Evolutionary conservation across 2,797 vertebrate genomes (phyloP), one percentile per base, ranked within the genome.

Genomic region (Pseudomugil tenellus): DNA sequence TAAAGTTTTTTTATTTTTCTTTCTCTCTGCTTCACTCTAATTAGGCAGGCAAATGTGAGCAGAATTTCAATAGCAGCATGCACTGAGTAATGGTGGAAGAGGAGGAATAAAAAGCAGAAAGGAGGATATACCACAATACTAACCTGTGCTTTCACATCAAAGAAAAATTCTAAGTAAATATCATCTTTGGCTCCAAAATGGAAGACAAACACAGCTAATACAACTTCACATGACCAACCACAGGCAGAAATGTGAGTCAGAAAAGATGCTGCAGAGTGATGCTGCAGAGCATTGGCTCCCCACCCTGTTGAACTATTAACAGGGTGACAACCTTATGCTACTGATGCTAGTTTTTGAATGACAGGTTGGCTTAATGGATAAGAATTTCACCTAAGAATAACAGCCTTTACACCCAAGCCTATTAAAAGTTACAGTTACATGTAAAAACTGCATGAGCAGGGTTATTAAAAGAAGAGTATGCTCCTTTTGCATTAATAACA

Each of bases 11-110:
- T 86, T 89, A 76, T 91, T 79, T 86, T 83, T 84, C 76, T 84
- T 83, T 85, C 73, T 79, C 52, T 82, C 80, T 78, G 77, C 84
- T 83, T 90, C 72, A 56, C 77, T 91, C 85, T 93, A 91, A 94
- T 94, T 92, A 93, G 91, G 91, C 75, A 77, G 85, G 71, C 63
- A 63, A 81, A 86, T 89, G 88, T 93, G 93, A 91, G 89, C 70
- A 66, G 91, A 93, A 93, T 94, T 70, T 73, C 70, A 89, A 92
- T 87, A 66, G 57, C 71, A 60, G 74, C 70, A 85, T 87, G 81
- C 63, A 73, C 74, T 55, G 68, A 77, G 72, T 54, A 76, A 77
- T 77, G 87, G 81, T 82, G 86, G 89, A 70, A 57, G 68, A 81
- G 60, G 61, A 71, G 72, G 35, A 72, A 43, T 72, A 59, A 56